Evolutionary conservation across 1,140 invertebrate genomes (phyloP), one percentile per base, ranked within the genome.

Genomic region (Drosophila nigromelanica): DNA sequence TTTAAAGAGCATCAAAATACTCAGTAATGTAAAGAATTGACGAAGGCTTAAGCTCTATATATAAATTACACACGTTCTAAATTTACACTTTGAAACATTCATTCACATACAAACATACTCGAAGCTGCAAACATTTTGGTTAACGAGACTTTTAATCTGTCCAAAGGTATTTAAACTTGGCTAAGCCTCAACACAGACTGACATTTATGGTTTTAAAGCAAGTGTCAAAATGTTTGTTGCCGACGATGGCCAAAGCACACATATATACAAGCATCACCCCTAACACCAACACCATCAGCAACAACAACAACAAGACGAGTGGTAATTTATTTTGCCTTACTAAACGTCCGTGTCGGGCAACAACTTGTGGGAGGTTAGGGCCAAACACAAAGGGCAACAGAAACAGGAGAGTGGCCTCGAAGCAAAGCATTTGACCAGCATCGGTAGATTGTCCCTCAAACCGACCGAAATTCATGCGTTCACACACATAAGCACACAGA

Each of bases 141-240:
- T 82, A 90, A 90, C 76, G 75, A 85, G 89, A 90, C 89, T 90
- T 91, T 91, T 90, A 90, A 91, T 89, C 89, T 91, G 89, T 91
- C 89, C 70, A 90, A 80, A 90, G 89, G 89, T 91, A 91, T 91
- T 91, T 91, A 91, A 90, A 90, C 72, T 89, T 89, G 70, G 73
- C 81, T 82, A 83, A 90, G 80, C 82, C 87, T 89, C 73, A 90
- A 87, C 87, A 73, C 81, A 83, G 87, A 83, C 87, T 90, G 87
- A 90, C 87, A 87, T 83, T 90, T 90, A 90, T 90, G 87, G 87
- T 90, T 90, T 90, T 81, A 80, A 78, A 83, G 87, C 77, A 90
- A 90, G 87, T 90, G 87, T 90, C 87, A 87, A 87, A 90, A 90
- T 90, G 87, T 90, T 90, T 90, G 87, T 83, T 90, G 73, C 76